Conservation (phyloP, 1,140 invertebrate genomes). For the Sipha flava region DNA sequence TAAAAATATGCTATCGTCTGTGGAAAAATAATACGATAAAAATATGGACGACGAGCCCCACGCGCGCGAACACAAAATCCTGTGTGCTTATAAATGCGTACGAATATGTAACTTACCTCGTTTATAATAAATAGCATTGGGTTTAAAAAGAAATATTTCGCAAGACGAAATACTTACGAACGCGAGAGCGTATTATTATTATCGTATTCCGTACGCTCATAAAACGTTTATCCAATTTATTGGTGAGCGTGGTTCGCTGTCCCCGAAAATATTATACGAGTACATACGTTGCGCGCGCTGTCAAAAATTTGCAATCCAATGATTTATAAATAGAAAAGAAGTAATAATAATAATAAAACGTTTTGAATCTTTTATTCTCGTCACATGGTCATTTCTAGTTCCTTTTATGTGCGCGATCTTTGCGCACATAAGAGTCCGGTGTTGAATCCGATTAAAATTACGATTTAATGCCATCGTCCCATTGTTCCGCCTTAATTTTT, state of each 20-base stretch:
- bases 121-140: not conserved
- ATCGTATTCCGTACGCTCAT: not conserved
- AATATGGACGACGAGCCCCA: conserved; percentile 4
- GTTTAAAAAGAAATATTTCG: not conserved
- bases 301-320: not conserved
- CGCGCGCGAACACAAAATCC: not conserved
- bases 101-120: not conserved
- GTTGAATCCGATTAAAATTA: not conserved
- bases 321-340: no score
- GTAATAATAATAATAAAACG: not conserved
- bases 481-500: not conserved
- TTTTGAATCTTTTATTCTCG: not conserved
- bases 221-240: conserved; percentile 1
- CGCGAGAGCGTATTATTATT: no score
- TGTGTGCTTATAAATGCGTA: not conserved
- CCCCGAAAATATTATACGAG: not conserved
- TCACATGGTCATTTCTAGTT: not conserved
- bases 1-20: conserved; percentile 9
- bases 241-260: no score
- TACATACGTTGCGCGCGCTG: no score
- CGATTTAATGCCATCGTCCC: no score
- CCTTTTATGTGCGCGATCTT: not conserved
- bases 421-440: not conserved
- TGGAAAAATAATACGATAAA: conserved; percentile 27
- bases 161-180: not conserved